A percentile compares a stretch with the other conserved stretches of the same genome.
These are phyloP conservation scores for Bursaphelenchus okinawaensis DNA, from an alignment of 2,888 invertebrate genomes.

Conservation along the genomic window DNA sequence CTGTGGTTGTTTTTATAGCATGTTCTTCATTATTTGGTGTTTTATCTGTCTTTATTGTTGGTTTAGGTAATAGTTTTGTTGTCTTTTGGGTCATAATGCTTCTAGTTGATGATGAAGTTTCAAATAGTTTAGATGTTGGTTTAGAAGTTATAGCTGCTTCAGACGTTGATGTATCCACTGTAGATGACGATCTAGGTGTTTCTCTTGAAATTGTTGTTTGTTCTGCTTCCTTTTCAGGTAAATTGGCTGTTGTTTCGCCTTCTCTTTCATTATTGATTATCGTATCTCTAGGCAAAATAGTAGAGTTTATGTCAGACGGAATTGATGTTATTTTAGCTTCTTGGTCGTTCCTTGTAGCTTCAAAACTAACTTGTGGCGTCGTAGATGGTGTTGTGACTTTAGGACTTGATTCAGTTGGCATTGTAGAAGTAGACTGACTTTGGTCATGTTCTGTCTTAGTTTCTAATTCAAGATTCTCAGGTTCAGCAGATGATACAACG, in stretches of 20 bases:
- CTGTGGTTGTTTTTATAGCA: neutral
- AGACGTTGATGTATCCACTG: slow-evolving; percentile 9
- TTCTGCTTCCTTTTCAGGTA: no score
- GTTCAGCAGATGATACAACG: no score
- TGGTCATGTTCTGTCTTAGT: no score
- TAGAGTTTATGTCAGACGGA: no score
- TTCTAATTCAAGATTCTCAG: no score
- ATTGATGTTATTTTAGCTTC: no score
- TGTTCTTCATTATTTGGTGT: neutral
- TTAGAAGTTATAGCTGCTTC: neutral
- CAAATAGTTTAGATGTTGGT: slow-evolving; percentile 7
- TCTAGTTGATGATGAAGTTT: neutral
- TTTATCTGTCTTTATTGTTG: neutral
- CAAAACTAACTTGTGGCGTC: no score
- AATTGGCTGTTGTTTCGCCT: no score
- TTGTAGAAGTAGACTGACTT: no score
- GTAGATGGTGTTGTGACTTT: neutral
- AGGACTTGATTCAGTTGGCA: no score
- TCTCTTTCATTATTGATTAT: neutral
- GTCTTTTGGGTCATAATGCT: neutral
- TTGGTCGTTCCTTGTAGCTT: no score
- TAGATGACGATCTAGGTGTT: neutral
- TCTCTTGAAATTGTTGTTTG: neutral
- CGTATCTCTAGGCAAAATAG: neutral
- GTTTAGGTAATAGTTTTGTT: neutral